Evolutionary conservation across 2,888 invertebrate species (phyloP).

Genomic region (Habroteleia sp.): DNA sequence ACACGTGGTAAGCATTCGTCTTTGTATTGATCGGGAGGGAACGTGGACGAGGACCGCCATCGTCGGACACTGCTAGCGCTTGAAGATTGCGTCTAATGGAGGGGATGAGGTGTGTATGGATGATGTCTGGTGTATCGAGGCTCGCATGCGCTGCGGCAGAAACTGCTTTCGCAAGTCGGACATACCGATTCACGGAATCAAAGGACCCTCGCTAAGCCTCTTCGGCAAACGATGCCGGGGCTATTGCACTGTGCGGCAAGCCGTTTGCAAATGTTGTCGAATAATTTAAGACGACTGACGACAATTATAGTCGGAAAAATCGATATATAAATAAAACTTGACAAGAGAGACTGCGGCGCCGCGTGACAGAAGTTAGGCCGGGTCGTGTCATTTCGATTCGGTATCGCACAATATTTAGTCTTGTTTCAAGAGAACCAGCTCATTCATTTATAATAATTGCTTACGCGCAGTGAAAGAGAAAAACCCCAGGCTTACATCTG

Average conservation of each 20-base stretch:
- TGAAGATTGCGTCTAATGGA: conserved; percentile 6
- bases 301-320: conserved; percentile 28
- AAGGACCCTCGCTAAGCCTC: neutral
- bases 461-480: no score
- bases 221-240: neutral
- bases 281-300: conserved; percentile 23
- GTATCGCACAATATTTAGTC: neutral
- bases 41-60: conserved; percentile 41
- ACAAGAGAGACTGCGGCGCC: conserved; percentile 5
- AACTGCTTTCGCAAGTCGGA: conserved; percentile 2
- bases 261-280: conserved; percentile 9
- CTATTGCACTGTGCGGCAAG: conserved; percentile 1
- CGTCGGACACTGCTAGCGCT: conserved; percentile 22
- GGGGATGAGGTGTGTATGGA: conserved; percentile 1
- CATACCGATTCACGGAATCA: neutral
- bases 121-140: conserved; percentile 33
- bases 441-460: neutral
- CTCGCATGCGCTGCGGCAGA: conserved; percentile 22
- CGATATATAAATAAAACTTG: conserved; percentile 27
- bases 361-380: conserved; percentile 29
- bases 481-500: conserved; percentile 25
- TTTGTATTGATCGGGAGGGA: conserved; percentile 53
- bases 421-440: neutral
- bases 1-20: conserved; percentile 54
- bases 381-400: conserved; percentile 7